Conservation (phyloP, 30 jellyfish, hydroid and myxozoan species). For the Phacellophora camtschatica region DNA sequence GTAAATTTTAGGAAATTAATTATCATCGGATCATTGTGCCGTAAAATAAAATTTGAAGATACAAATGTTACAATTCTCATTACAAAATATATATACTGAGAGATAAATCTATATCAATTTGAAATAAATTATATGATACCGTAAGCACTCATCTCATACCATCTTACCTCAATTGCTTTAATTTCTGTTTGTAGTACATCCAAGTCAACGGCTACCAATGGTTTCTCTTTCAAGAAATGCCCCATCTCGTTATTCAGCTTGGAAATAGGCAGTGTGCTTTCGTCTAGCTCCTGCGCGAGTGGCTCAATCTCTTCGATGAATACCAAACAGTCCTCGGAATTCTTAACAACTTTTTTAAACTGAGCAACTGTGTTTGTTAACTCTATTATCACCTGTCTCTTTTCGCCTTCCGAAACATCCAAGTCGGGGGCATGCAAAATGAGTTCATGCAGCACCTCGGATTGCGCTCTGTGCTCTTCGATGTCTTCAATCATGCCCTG, state of each 20-base stretch:
- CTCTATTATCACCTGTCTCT: conserved; percentile 57
- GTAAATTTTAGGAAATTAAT: too few species aligned
- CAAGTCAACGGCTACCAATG: conserved; percentile 61
- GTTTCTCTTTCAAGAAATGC: conserved; percentile 46
- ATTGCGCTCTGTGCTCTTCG: conserved; percentile 32
- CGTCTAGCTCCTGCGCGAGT: conserved; percentile 68
- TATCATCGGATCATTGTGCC: neutral
- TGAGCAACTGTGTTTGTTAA: conserved; percentile 51
- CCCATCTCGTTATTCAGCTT: conserved; percentile 24
- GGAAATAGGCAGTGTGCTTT: conserved; percentile 16
- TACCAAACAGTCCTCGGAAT: conserved; percentile 35
- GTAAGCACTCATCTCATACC: too few species aligned
- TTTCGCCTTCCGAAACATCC: conserved; percentile 28
- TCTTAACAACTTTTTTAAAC: conserved; percentile 43
- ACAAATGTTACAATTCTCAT: too few species aligned
- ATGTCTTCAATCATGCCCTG: conserved; percentile 88
- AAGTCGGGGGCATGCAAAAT: conserved; percentile 45
- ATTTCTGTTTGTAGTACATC: conserved; percentile 42
- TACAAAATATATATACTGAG: too few species aligned
- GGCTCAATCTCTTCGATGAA: conserved; percentile 67
- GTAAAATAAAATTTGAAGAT: too few species aligned
- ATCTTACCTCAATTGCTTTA: conserved; percentile 54
- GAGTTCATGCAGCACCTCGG: conserved; percentile 40
- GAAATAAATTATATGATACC: too few species aligned
- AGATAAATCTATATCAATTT: too few species aligned